Base-by-base conservation (phyloP, 2,113 vertebrate genomes). In the Pterocles orientalis region DNA sequence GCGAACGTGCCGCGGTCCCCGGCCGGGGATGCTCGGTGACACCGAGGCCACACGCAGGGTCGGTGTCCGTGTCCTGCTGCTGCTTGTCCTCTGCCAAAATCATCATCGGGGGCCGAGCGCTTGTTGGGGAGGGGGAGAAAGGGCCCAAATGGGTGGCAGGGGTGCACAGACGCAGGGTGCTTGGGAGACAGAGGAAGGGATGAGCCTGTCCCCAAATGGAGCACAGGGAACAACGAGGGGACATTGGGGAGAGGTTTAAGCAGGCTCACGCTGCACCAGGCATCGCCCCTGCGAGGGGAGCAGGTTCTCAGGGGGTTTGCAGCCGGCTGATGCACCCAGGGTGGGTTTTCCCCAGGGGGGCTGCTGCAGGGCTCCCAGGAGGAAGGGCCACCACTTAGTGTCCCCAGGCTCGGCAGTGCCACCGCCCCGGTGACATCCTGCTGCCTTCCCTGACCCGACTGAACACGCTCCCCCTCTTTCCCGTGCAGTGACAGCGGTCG, bases 401-500 rank as follows among this genome's bases (percentile, higher is more conserved):
- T 82, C 33, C 36, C 56, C 56, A 18, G 17, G 25, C 39, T 66
- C 7, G 1, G 54, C 72, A 33, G 53, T 58, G 81, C 71, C 93
- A 77, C 58, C 73, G 33, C 50, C 28, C 3, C 3, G 10, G 3
- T 34, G 73, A 31, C 25, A 64, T 82, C 41, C 61, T 50, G 57
- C 41, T 2, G 2, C 69, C 23, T 71, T 68, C 4, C 28, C 65
- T 2, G 2, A 14, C 28, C 64, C 1, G 3, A 6, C 75, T 92
- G 43, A 88, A 3, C 7, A 0, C 6, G 3, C 5, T n/a, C 60
- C 9, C 21, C 80, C 4, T 92, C 54, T 90, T 81, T 86, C 54
- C 31, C 1, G 69, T 39, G 11, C 96, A 99, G 99, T 5, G 19
- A 97, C 76, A 97, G 90, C 2, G 92, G 97, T 17, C 98, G 95